phyloP scores from a whole-genome alignment of 2,888 invertebrate species.

The Leucoma salicis region DNA sequence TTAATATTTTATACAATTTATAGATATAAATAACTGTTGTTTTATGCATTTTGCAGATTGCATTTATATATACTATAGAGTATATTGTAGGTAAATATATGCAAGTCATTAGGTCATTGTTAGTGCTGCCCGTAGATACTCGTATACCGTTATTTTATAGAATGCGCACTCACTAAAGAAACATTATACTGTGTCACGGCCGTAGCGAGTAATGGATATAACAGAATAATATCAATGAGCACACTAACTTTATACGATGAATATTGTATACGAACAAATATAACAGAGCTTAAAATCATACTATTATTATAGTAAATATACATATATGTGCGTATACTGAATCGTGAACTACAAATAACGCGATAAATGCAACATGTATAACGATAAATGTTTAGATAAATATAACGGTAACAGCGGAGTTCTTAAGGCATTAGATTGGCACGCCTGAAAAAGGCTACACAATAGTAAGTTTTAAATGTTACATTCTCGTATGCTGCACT shows the following conservation, averaged over 20 bases:
- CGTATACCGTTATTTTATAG: conserved; percentile 49
- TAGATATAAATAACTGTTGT: conserved; percentile 81
- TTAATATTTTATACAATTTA: conserved; percentile 83
- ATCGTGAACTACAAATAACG: conserved; percentile 34
- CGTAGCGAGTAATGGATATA: conserved; percentile 54
- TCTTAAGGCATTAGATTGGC: conserved; percentile 5
- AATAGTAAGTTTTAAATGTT: conserved; percentile 6
- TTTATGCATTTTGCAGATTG: conserved; percentile 82
- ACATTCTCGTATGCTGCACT: conserved; percentile 12
- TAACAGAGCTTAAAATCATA: conserved; percentile 77
- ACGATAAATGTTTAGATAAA: conserved; percentile 32
- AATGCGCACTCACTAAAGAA: conserved; percentile 69
- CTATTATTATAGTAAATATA: conserved; percentile 58
- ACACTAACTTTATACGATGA: conserved; percentile 60
- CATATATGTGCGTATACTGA: conserved; percentile 58
- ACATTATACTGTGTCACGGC: conserved; percentile 59
- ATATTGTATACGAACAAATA: conserved; percentile 80
- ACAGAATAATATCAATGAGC: conserved; percentile 54
- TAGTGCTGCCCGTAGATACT: conserved; percentile 72
- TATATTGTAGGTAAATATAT: conserved; percentile 79
- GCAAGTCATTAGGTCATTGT: conserved; percentile 73
- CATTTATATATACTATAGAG: conserved; percentile 81
- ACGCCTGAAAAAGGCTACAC: conserved; percentile 2
- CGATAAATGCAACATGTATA: conserved; percentile 33
- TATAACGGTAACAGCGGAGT: conserved; percentile 5